Evolutionary conservation across 23 tunicate species (phyloP).

Genomic region (Styela clava): DNA sequence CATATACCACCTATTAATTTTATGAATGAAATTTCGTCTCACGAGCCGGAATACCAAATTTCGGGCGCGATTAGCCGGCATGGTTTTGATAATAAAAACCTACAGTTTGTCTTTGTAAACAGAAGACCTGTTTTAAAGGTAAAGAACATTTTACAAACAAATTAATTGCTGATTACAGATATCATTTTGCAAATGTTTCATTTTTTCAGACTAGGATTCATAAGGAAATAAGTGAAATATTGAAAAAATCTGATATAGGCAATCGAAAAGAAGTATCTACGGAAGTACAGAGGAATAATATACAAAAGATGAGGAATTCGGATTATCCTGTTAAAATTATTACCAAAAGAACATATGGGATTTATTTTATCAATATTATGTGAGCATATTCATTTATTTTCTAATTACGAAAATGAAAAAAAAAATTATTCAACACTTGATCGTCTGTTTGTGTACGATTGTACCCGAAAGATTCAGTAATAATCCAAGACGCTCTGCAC

Average conservation of each 20-base stretch:
- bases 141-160: neutral
- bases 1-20: neutral
- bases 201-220: slow-evolving; percentile 20
- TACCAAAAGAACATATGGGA: slow-evolving; percentile 13
- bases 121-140: slow-evolving; percentile 32
- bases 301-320: neutral
- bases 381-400: neutral
- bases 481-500: no score
- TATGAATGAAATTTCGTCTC: neutral
- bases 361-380: slow-evolving; percentile 6
- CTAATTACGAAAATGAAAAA: no score
- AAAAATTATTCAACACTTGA: no score
- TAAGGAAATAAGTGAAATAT: neutral
- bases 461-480: no score
- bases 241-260: slow-evolving; percentile 6
- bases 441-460: no score
- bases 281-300: neutral
- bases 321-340: neutral
- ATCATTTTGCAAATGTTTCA: neutral
- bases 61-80: neutral
- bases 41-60: neutral
- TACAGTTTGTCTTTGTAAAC: slow-evolving; percentile 45
- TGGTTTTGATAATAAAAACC: slow-evolving; percentile 2
- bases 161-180: no score
- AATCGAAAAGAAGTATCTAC: neutral